Evolutionary conservation across 2,113 vertebrate genomes (phyloP), one percentile per base, ranked within the genome.

Genomic region (Hiodon tergisus): DNA sequence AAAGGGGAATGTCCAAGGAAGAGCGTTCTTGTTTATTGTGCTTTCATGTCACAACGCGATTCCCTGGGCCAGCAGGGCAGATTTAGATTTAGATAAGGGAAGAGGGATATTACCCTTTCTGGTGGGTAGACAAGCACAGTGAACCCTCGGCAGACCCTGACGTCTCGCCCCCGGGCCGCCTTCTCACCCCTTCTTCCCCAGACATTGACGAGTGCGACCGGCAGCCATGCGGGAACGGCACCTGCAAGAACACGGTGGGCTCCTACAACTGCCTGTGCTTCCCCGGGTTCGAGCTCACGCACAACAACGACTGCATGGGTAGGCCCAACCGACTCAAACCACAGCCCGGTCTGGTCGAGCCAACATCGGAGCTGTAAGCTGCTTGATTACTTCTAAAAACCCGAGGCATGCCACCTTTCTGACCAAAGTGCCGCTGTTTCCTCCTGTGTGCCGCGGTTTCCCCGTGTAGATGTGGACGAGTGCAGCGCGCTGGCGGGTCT

Each of bases 191-290:
- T n/a, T 71, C 11, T 74, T 59, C 59, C 8, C 1, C 81, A 98
- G 95, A 98, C 69, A 91, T 97, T 0, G 91, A 98, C 0, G 95
- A 98, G 83, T 98, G 96, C 57, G 94, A 97, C 84, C 84, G 87
- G 9, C 94, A 95, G 83, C 95, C 94, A 0, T 98, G 95, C 5
- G 94, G 94, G 0, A 98, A 98, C 0, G 95, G 96, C 0, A 96
- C 94, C 57, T 98, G 95, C 81, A 96, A 94, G 87, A 98, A 98
- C 86, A 94, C 92, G 0, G 89, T 95, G 4, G 95, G 96, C 76
- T 98, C 96, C 85, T 98, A 96, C 87, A 94, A 92, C 91, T 98
- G 96, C 80, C 93, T 97, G 62, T 98, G 95, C 87, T 95, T 96
- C 88, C 93, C 92, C 0, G 95, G 96, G 70, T 98, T 98, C 3